Conservation (phyloP, 2,888 invertebrate genomes). For the Graphium colonna region DNA sequence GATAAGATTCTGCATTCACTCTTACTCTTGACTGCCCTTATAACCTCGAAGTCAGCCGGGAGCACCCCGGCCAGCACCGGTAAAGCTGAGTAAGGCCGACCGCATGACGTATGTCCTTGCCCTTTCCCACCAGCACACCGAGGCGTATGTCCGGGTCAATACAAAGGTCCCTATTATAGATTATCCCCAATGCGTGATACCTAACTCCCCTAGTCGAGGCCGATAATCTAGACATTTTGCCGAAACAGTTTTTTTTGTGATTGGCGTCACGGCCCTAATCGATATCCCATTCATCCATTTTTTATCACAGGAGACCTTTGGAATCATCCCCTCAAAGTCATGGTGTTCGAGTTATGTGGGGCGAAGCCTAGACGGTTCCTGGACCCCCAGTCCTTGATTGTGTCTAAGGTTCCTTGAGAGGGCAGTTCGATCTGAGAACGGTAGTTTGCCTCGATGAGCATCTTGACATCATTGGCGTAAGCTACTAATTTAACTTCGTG, state of each 20-base stretch:
- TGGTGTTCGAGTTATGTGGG: neutral
- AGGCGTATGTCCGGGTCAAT: conserved; percentile 26
- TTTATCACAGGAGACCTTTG: neutral
- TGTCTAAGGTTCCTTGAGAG: neutral
- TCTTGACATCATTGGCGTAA: neutral
- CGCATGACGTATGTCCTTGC: neutral
- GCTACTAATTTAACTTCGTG: neutral
- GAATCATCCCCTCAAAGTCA: neutral
- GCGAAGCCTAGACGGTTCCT: neutral
- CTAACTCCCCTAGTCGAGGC: conserved; percentile 21
- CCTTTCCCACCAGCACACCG: conserved; percentile 22
- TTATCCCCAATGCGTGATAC: conserved; percentile 21
- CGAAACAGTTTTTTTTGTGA: neutral
- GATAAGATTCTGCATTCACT: neutral
- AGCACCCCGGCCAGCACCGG: conserved; percentile 34
- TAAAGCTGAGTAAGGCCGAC: conserved; percentile 22
- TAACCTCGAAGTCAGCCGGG: conserved; percentile 30
- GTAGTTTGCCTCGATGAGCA: neutral
- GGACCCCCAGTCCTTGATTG: neutral
- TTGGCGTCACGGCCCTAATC: neutral
- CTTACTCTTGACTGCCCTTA: conserved; percentile 27
- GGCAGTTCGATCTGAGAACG: neutral
- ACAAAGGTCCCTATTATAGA: conserved; percentile 31
- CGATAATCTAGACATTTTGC: conserved; percentile 30
- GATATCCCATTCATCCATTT: neutral